Conservation (phyloP, 1,140 invertebrate genomes). For the Zaprionus camerounensis region DNA sequence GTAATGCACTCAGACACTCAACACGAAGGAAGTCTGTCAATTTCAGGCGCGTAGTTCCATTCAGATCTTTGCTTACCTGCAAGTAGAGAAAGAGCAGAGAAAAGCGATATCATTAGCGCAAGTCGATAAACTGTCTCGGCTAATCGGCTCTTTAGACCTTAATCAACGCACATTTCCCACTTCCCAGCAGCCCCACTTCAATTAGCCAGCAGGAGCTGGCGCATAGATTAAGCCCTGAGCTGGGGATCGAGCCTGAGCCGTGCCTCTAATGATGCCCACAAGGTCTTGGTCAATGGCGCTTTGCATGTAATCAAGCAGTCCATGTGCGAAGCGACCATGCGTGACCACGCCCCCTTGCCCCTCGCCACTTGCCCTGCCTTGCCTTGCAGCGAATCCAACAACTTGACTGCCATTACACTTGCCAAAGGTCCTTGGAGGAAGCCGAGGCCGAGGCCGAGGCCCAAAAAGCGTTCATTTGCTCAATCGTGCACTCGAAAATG, state of each 20-base stretch:
- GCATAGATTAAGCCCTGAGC: slow-evolving; percentile 65
- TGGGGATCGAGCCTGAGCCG: slow-evolving; percentile 44
- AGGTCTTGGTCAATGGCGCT: slow-evolving; percentile 48
- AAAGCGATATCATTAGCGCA: slow-evolving; percentile 17
- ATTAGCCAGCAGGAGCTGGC: slow-evolving; percentile 31
- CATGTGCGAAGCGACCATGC: slow-evolving; percentile 57
- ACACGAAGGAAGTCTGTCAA: slow-evolving; percentile 61
- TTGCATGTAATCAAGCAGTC: slow-evolving; percentile 74
- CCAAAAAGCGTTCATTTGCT: slow-evolving; percentile 76
- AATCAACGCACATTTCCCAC: slow-evolving; percentile 9
- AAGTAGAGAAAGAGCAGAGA: slow-evolving; percentile 18
- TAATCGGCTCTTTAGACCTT: slow-evolving; percentile 41
- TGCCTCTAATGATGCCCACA: slow-evolving; percentile 63
- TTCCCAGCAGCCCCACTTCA: neutral
- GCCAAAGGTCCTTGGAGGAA: slow-evolving; percentile 21
- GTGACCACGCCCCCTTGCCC: slow-evolving; percentile 33
- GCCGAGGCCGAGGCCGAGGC: neutral
- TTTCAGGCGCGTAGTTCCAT: slow-evolving; percentile 17
- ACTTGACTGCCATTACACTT: slow-evolving; percentile 74
- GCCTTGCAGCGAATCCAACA: slow-evolving; percentile 72
- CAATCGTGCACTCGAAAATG: slow-evolving; percentile 83
- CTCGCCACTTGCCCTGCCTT: slow-evolving; percentile 8
- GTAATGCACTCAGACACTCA: slow-evolving; percentile 57
- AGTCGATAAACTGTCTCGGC: slow-evolving; percentile 39
- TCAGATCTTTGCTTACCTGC: slow-evolving; percentile 43